Base-by-base conservation (phyloP, 2,888 invertebrate species). In the Marronus borbonicus region DNA sequence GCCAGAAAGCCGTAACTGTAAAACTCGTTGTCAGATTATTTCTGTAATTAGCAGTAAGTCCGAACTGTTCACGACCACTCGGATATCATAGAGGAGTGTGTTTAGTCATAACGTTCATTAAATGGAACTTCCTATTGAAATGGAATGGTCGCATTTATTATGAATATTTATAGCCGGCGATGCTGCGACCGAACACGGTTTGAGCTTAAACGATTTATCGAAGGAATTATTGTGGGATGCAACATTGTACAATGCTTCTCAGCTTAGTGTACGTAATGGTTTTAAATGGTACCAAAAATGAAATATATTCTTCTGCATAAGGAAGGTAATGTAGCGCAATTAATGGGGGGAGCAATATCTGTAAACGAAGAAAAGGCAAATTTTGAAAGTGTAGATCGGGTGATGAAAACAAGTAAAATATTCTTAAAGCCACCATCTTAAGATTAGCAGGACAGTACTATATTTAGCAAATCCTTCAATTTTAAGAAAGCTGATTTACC, bases 1-100 rank as follows among this genome's bases (percentile, higher is more conserved):
- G 81, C 79, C 75, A 77, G 81, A 80, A 80, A 81, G 80, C 81
- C 80, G 80, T 82, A 82, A 81, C 82, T 82, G 82, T 82, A 81
- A 79, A 79, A 80, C 78, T 79, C 78, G 81, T 82, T 81, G 81
- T 81, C 81, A 81, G 82, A 81, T 81, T 81, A 78, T 80, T 80
- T 80, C 77, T 79, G 81, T 81, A 82, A 82, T 82, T 82, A 82
- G 81, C 77, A 66, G 78, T 64, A 72, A 74, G 72, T 74, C 60
- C 49, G 58, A 55, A 68, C 36, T 76, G 14, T 76, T 76, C 60
- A 74, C 72, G 72, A 74, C 58, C 68, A 49, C 44, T 60, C 24
- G 60, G 60, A 39, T 74, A 74, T 74, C 60, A 60, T 64, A 55
- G 68, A 24, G 50, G 17, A 28, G 28, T 49, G 24, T 24, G 68